phyloP scores from a whole-genome alignment of 2,888 invertebrate species.

The Apocheima hispidaria region DNA sequence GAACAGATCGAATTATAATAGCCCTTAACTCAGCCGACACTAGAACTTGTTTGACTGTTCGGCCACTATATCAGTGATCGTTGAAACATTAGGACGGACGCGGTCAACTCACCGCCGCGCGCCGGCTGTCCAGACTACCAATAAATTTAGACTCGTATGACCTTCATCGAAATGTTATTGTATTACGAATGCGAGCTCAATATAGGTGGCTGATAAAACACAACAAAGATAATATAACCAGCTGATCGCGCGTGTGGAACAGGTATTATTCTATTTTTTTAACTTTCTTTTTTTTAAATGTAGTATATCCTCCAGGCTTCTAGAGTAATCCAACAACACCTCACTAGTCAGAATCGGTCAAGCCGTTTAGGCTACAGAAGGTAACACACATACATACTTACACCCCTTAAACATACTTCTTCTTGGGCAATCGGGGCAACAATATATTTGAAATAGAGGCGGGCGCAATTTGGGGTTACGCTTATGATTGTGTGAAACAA shows the following conservation, averaged over 20 bases:
- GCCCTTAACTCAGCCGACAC: slow-evolving; percentile 54
- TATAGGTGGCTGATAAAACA: neutral
- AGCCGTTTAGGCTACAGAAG: too few species aligned
- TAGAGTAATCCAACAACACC: too few species aligned
- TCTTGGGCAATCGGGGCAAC: too few species aligned
- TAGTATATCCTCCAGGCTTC: too few species aligned
- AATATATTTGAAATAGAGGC: too few species aligned
- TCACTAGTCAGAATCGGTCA: too few species aligned
- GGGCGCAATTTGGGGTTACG: too few species aligned
- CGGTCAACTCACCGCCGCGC: slow-evolving; percentile 63
- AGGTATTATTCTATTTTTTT: too few species aligned
- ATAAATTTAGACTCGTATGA: slow-evolving; percentile 58
- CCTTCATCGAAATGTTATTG: slow-evolving; percentile 44
- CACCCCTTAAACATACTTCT: too few species aligned
- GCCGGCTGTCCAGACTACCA: slow-evolving; percentile 69
- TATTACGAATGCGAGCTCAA: slow-evolving; percentile 34
- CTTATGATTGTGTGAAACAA: too few species aligned
- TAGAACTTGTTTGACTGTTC: slow-evolving; percentile 59
- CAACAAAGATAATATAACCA: slow-evolving; percentile 31
- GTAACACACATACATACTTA: too few species aligned
- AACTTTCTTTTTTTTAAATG: too few species aligned
- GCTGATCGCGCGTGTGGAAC: neutral
- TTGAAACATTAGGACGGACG: slow-evolving; percentile 66
- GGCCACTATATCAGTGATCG: slow-evolving; percentile 68
- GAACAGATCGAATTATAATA: slow-evolving; percentile 60